Evolutionary conservation across 1,140 invertebrate genomes (phyloP).

Genomic region (Pseudomyrmex cubaensis): DNA sequence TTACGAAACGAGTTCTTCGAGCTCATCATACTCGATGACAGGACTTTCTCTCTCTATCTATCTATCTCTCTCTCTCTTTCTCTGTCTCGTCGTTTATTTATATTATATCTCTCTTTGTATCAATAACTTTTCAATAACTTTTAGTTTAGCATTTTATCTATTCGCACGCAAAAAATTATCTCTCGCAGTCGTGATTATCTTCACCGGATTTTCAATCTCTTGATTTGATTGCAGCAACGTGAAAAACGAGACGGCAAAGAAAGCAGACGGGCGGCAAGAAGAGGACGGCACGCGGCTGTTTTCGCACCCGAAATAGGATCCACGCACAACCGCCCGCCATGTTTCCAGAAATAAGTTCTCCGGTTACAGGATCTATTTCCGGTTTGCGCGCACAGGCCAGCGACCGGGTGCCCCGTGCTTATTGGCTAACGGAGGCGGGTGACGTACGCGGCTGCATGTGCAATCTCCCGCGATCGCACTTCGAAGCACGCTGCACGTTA

Average conservation of each 20-base stretch:
- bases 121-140: too few species aligned
- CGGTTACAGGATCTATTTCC: conserved; percentile 82
- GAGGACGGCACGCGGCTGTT: conserved; percentile 46
- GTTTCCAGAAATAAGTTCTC: conserved; percentile 84
- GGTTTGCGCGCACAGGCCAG: conserved; percentile 53
- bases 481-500: not conserved
- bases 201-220: conserved; percentile 22
- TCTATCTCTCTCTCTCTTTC: not conserved
- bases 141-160: not conserved
- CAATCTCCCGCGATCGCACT: not conserved
- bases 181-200: not conserved
- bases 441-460: conserved; percentile 52
- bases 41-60: not conserved
- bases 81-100: not conserved
- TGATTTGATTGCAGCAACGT: conserved; percentile 60
- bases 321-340: conserved; percentile 67
- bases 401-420: conserved; percentile 37
- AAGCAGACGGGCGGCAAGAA: conserved; percentile 19
- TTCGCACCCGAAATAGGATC: conserved; percentile 76
- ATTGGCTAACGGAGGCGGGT: not conserved
- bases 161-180: not conserved
- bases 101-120: too few species aligned
- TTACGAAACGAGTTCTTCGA: conserved; percentile 45
- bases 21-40: conserved; percentile 43
- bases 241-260: conserved; percentile 35